A percentile compares a stretch with the other conserved stretches of the same genome.
Conservation (phyloP, 2,113 vertebrate genomes). For the Melanerpes aurifrons region DNA sequence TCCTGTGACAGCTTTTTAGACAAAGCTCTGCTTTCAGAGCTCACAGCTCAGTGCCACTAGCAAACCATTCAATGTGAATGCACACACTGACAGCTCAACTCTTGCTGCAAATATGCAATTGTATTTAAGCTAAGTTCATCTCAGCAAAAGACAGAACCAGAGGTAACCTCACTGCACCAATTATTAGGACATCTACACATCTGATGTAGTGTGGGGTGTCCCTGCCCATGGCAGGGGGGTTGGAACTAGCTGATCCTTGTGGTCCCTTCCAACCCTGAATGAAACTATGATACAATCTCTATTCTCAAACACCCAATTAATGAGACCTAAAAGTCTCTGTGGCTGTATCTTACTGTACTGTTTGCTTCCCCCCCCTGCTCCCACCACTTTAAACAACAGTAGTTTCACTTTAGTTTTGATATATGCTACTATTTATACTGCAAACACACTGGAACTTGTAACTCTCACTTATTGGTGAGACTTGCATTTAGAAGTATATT, state of each 20-base stretch:
- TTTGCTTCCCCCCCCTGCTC: not conserved
- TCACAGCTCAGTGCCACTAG: not conserved
- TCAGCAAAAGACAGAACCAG: not conserved
- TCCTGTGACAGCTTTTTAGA: not conserved
- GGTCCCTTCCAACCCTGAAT: no score
- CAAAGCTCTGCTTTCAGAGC: not conserved
- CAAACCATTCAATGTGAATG: not conserved
- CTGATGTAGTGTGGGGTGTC: no score
- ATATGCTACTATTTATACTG: conserved; percentile 26
- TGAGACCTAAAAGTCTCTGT: not conserved
- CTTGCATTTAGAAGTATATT: not conserved
- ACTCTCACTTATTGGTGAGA: conserved; percentile 9
- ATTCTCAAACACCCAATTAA: not conserved
- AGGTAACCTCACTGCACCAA: not conserved
- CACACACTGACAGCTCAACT: not conserved
- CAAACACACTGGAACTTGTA: not conserved
- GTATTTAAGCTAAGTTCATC: not conserved
- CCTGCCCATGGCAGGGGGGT: no score
- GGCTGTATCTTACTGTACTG: not conserved
- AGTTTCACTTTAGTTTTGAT: conserved; percentile 55
- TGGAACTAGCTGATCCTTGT: no score
- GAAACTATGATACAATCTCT: not conserved
- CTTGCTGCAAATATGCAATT: not conserved
- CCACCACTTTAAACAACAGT: conserved; percentile 13
- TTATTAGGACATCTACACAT: not conserved